phyloP scores from a whole-genome alignment of 2,888 invertebrate genomes.

The Elysia crispata region DNA sequence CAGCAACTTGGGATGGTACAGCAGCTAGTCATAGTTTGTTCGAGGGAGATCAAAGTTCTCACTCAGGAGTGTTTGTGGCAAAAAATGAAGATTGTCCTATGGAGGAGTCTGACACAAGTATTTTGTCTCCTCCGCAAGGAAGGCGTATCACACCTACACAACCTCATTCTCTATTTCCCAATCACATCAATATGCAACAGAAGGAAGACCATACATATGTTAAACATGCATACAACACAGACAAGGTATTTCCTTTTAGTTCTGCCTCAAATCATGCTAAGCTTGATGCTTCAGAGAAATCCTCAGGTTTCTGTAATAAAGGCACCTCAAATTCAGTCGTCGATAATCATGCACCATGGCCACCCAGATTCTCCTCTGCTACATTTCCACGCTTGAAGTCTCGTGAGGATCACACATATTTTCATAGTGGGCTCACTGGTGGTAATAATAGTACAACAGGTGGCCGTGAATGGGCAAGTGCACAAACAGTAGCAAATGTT shows the following conservation, averaged over 20 bases:
- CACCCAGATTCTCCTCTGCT: constrained; percentile 37
- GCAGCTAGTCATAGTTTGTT: constrained; percentile 48
- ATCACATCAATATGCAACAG: constrained; percentile 5
- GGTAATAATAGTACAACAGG: constrained; percentile 2
- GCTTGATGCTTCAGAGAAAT: background rate
- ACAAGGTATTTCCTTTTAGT: background rate
- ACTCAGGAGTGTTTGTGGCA: background rate
- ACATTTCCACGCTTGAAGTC: constrained; percentile 46
- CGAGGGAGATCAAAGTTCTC: constrained; percentile 31
- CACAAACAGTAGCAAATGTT: constrained; percentile 35
- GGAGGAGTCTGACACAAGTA: constrained; percentile 23
- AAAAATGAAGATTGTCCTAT: constrained; percentile 44
- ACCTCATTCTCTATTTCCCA: too few species aligned
- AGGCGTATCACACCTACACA: background rate
- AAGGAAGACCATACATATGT: constrained; percentile 50
- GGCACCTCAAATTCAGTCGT: background rate
- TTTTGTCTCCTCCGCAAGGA: too few species aligned
- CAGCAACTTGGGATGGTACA: constrained; percentile 50
- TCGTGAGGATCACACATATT: constrained; percentile 48
- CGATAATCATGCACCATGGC: background rate
- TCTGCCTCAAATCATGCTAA: background rate
- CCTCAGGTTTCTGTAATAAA: background rate
- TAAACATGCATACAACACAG: background rate
- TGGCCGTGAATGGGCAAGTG: constrained; percentile 42
- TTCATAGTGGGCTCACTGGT: constrained; percentile 43